Conservation (phyloP, 2,888 invertebrate genomes). For the Eledona agricola region DNA sequence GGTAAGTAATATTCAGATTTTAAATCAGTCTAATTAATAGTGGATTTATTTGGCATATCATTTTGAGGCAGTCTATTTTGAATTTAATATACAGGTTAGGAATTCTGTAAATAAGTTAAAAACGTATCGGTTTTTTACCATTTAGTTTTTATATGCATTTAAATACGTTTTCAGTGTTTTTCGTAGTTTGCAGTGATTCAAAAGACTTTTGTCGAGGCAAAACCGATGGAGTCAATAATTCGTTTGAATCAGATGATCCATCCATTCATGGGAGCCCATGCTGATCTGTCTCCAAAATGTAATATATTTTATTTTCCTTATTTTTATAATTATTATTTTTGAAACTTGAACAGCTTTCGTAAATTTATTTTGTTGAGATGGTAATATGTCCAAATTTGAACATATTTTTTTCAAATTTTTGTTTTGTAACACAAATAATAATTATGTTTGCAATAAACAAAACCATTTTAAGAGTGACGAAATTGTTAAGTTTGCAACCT, state of each 20-base stretch:
- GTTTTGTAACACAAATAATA: not conserved
- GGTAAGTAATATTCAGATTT: slow-evolving; percentile 4
- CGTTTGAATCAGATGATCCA: slow-evolving; percentile 2
- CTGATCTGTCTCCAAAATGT: not conserved
- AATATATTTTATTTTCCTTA: not conserved
- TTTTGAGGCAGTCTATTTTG: slow-evolving; percentile 3
- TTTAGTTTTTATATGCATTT: too few relatives aligned
- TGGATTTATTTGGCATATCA: slow-evolving; percentile 2
- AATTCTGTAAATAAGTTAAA: too few relatives aligned
- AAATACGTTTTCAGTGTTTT: too few relatives aligned
- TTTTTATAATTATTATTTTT: too few relatives aligned
- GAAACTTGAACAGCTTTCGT: not conserved
- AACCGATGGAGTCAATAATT: slow-evolving; percentile 1
- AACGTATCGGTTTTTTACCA: too few relatives aligned
- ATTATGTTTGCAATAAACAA: too few relatives aligned
- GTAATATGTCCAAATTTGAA: not conserved
- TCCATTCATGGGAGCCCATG: not conserved
- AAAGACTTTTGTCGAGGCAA: not conserved
- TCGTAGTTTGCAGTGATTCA: too few relatives aligned
- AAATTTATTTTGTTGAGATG: too few relatives aligned
- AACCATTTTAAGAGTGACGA: slow-evolving; percentile 1
- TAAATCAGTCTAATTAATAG: slow-evolving; percentile 4
- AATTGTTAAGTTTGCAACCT: slow-evolving; percentile 1
- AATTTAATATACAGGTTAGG: slow-evolving; percentile 2
- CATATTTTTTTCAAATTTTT: not conserved